Evolutionary conservation across 2,888 invertebrate genomes (phyloP).

Genomic region (Nipponacmea schrenckii): DNA sequence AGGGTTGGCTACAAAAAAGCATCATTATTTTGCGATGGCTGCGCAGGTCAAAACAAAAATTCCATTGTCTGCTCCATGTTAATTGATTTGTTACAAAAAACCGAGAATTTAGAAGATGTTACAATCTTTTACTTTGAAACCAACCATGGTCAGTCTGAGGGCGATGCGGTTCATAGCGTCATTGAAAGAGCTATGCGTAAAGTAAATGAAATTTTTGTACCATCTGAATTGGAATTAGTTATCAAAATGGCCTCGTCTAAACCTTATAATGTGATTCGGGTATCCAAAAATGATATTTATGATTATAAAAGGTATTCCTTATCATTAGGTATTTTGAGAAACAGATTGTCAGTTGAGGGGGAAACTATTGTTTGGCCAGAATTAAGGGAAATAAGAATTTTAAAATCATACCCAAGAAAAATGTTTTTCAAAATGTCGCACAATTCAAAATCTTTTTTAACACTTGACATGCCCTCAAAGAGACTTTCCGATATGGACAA

Average conservation of each 20-base stretch:
- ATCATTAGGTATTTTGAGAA: not conserved
- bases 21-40: not conserved
- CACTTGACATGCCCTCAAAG: not conserved
- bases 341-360: not conserved
- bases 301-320: constrained; percentile 5
- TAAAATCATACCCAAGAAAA: not conserved
- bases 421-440: not conserved
- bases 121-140: constrained; percentile 16
- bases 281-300: not conserved
- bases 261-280: not conserved
- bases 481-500: not conserved
- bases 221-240: not conserved
- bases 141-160: constrained; percentile 11
- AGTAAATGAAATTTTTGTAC: not conserved
- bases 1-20: not conserved
- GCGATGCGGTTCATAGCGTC: not conserved
- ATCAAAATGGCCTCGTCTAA: constrained; percentile 9
- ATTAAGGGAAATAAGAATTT: not conserved
- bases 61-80: constrained; percentile 8
- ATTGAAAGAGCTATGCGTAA: not conserved
- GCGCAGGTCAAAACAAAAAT: constrained; percentile 13
- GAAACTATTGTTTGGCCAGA: not conserved
- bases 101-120: too few relatives aligned
- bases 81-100: not conserved
- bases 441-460: not conserved